A percentile compares a stretch with the other conserved stretches of the same genome.
phyloP scores from a whole-genome alignment of 2,113 vertebrate genomes.

The Plestiodon gilberti region DNA sequence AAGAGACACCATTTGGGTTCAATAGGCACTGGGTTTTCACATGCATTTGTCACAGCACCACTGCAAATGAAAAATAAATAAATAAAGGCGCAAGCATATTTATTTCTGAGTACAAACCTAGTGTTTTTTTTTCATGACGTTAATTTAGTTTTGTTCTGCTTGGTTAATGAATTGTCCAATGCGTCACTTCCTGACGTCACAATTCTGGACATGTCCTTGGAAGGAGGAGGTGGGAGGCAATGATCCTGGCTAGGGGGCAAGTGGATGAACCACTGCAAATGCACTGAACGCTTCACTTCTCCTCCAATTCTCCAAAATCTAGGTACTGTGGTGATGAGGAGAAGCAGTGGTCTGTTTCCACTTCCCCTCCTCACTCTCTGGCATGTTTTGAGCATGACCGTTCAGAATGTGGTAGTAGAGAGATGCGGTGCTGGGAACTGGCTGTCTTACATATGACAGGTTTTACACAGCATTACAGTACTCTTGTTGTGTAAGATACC shows the following conservation, averaged over 20 bases:
- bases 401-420: neutral
- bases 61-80: rapidly evolving
- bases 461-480: neutral
- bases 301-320: neutral
- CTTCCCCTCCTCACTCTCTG: neutral
- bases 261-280: neutral
- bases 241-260: neutral
- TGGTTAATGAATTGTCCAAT: neutral
- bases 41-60: conserved; percentile 17
- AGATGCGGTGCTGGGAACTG: neutral
- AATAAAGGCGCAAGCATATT: neutral
- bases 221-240: neutral
- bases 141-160: conserved; percentile 39
- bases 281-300: neutral
- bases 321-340: neutral
- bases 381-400: neutral
- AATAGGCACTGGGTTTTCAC: neutral
- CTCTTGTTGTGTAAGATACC: neutral
- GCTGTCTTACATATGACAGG: neutral
- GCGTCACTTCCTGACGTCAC: neutral
- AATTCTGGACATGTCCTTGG: neutral
- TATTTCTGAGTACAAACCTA: neutral
- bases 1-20: conserved; percentile 7
- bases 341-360: neutral
- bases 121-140: neutral